Evolutionary conservation across 2,797 vertebrate genomes (phyloP), one percentile per base, ranked within the genome.

Genomic region (Schizopygopsis pylzovi): DNA sequence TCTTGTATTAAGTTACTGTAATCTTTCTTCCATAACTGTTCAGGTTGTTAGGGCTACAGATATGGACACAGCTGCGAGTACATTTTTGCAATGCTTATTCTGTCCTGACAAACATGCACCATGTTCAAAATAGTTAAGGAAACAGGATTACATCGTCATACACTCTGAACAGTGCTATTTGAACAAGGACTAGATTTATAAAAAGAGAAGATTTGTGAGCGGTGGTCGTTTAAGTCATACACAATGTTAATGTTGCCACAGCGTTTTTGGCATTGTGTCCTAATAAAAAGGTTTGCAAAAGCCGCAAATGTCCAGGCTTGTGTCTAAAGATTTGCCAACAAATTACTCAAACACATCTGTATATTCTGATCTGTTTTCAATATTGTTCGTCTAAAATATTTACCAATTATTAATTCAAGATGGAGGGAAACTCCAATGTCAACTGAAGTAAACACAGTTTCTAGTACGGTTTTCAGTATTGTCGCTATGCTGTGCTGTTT

Each of bases 361-460:
- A 76, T 22, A 41, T 78, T 78, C 52, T 2, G 22, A 78, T 78
- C n/a, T 9, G 20, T n/a, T 59, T 25, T 59, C 33, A 77, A 3
- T 41, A 37, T 13, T n/a, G 25, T 59, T 56, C n/a, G 22, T 41
- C 28, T 39, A 9, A 39, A 77, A 77, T 77, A 77, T 59, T 39
- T 41, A 54, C 33, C 52, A 59, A 59, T 59, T 59, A 78, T 59
- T 59, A 78, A 22, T 41, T 78, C 75, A 59, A n/a, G 75, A 41
- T 56, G 33, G 3, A 77, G 20, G 33, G 20, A 77, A 77, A 77
- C 47, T 76, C n/a, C 28, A 52, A 28, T 52, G 28, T 73, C n/a
- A 49, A 11, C 47, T 9, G 18, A 52, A 75, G 15, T 22, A 10
- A 37, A 22, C 28, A 12, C 16, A 5, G 61, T 5, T 63, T 63